Conservation (phyloP, 35 echinoderm and acorn worm species). For the Strongylocentrotus purpuratus region DNA sequence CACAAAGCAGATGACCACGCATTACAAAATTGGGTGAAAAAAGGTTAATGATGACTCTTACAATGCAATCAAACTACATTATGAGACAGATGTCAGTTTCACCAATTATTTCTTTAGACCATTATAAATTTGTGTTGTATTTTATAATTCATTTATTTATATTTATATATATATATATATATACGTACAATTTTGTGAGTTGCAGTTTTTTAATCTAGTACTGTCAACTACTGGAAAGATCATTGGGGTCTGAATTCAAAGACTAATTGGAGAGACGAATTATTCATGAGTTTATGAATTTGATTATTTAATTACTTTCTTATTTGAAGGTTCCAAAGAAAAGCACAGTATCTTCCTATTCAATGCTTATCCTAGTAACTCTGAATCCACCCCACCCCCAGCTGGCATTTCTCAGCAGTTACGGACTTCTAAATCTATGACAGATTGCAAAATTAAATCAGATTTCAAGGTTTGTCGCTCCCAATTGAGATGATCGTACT, state of each 20-base stretch:
- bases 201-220: too few relatives aligned
- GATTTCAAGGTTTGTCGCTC: background rate
- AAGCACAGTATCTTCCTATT: background rate
- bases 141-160: too few relatives aligned
- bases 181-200: too few relatives aligned
- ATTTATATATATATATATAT: too few relatives aligned
- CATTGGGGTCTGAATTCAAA: too few relatives aligned
- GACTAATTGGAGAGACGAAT: background rate
- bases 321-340: background rate
- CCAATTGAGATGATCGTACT: background rate
- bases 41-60: too few relatives aligned
- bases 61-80: too few relatives aligned
- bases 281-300: background rate
- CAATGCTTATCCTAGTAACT: background rate
- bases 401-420: constrained; percentile 8
- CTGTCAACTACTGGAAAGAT: background rate
- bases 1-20: too few relatives aligned
- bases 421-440: background rate
- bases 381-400: background rate
- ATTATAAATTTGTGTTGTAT: too few relatives aligned
- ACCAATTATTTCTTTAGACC: too few relatives aligned
- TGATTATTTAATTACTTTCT: background rate
- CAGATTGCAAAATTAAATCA: constrained; percentile 19
- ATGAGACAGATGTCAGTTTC: too few relatives aligned
- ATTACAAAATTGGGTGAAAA: too few relatives aligned